These are phyloP conservation scores for Corydoras sp. DNA, from an alignment of 2,113 vertebrate genomes.

Conservation along the genomic window DNA sequence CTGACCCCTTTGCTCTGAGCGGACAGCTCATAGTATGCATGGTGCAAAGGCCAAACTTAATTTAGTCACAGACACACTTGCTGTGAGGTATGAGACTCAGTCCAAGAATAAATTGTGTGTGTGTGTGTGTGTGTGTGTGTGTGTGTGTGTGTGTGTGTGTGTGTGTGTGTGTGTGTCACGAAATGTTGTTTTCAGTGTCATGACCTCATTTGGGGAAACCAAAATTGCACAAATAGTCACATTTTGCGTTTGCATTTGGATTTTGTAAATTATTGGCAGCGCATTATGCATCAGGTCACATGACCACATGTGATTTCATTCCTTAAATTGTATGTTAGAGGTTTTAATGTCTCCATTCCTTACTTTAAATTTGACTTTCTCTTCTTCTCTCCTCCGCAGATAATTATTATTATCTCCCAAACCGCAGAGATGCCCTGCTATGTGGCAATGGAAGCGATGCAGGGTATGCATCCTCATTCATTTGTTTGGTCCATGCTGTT, in stretches of 20 bases:
- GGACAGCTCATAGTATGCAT: neutral
- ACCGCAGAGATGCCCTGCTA: constrained; percentile 84
- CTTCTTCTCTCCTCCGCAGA: constrained; percentile 54
- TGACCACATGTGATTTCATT: too few relatives aligned
- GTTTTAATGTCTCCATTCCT: too few relatives aligned
- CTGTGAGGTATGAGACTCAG: constrained; percentile 8
- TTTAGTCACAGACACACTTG: constrained; percentile 29
- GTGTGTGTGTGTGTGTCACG: neutral
- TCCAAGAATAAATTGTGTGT: constrained; percentile 1
- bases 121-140: neutral
- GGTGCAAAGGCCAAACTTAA: constrained; percentile 13
- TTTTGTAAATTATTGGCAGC: too few relatives aligned
- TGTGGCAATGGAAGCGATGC: constrained; percentile 92
- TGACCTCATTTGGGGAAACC: too few relatives aligned
- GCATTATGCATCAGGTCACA: too few relatives aligned
- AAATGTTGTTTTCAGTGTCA: too few relatives aligned
- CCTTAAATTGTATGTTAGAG: too few relatives aligned
- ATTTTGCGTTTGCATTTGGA: too few relatives aligned
- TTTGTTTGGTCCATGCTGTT: neutral
- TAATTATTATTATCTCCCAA: constrained; percentile 87
- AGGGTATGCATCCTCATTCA: constrained; percentile 71
- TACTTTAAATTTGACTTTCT: neutral
- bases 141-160: neutral
- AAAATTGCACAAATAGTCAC: too few relatives aligned
- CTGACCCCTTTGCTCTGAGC: constrained; percentile 9